Evolutionary conservation across 2,113 vertebrate species (phyloP).

Genomic region (Dascyllus trimaculatus): DNA sequence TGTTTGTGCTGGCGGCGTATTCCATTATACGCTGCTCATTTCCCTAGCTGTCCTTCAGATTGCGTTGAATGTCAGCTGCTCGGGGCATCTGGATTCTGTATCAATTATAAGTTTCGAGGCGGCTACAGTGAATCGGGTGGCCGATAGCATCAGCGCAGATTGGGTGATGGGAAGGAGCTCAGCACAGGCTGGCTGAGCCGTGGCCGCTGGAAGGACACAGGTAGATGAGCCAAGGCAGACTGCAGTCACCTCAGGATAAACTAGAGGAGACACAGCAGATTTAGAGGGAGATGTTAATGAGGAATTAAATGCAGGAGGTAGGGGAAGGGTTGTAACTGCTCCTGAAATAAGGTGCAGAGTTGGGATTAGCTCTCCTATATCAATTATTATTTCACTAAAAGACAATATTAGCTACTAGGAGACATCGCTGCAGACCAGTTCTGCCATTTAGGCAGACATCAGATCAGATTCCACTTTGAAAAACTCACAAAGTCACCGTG

Average conservation of each 20-base stretch:
- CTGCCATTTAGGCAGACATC: not conserved
- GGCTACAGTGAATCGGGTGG: constrained; percentile 84
- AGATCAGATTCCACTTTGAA: too few relatives aligned
- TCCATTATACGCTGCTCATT: constrained; percentile 73
- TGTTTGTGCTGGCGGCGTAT: constrained; percentile 70
- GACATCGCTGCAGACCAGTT: not conserved
- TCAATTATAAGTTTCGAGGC: constrained; percentile 87
- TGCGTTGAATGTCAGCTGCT: constrained; percentile 85
- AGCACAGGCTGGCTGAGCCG: constrained; percentile 12
- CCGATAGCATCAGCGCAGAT: constrained; percentile 87
- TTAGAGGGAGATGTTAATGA: constrained; percentile 25
- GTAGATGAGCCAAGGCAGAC: constrained; percentile 31
- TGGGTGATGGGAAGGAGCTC: constrained; percentile 70
- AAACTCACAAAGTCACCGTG: too few relatives aligned
- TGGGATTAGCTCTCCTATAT: constrained; percentile 2
- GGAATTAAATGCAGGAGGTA: constrained; percentile 21
- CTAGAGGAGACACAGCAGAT: not conserved
- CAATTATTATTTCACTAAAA: constrained; percentile 6
- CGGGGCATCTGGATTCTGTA: constrained; percentile 80
- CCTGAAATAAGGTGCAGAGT: constrained; percentile 2
- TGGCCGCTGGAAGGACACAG: constrained; percentile 58
- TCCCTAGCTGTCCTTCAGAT: constrained; percentile 85
- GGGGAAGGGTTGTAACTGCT: not conserved
- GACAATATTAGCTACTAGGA: not conserved
- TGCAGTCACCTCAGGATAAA: constrained; percentile 35